phyloP scores from a whole-genome alignment of 2,113 vertebrate genomes.

The Tringa solitaria region DNA sequence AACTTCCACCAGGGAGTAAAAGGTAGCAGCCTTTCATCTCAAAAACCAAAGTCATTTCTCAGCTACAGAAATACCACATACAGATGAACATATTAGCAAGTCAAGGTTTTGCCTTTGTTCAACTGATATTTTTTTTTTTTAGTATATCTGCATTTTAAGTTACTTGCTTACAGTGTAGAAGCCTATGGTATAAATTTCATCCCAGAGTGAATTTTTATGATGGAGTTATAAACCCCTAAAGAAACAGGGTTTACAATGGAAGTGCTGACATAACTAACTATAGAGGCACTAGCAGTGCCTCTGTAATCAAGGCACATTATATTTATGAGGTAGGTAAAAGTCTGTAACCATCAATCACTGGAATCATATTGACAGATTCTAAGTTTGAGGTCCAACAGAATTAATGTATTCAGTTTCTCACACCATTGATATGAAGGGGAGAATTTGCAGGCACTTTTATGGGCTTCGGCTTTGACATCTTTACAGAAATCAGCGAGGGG shows the following conservation, averaged over 20 bases:
- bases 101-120: neutral
- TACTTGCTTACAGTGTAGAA: slow-evolving; percentile 41
- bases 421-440: slow-evolving; percentile 50
- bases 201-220: slow-evolving; percentile 74
- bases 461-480: slow-evolving; percentile 42
- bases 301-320: slow-evolving; percentile 72
- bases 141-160: slow-evolving; percentile 30
- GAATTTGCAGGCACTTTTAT: slow-evolving; percentile 55
- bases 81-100: neutral
- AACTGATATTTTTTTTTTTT: neutral
- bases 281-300: slow-evolving; percentile 63
- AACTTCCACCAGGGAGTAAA: neutral
- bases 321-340: slow-evolving; percentile 80
- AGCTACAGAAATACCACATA: neutral
- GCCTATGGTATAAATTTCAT: slow-evolving; percentile 69
- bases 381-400: slow-evolving; percentile 72
- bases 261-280: slow-evolving; percentile 78
- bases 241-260: slow-evolving; percentile 73
- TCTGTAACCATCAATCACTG: slow-evolving; percentile 77
- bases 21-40: neutral
- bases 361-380: slow-evolving; percentile 72
- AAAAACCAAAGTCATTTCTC: neutral
- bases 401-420: slow-evolving; percentile 65
- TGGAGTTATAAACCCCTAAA: slow-evolving; percentile 73
- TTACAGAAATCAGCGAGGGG: slow-evolving; percentile 54